These are phyloP conservation scores for Crocodylus rhombifer DNA, from an alignment of 2,797 vertebrate species.

Conservation along the genomic window DNA sequence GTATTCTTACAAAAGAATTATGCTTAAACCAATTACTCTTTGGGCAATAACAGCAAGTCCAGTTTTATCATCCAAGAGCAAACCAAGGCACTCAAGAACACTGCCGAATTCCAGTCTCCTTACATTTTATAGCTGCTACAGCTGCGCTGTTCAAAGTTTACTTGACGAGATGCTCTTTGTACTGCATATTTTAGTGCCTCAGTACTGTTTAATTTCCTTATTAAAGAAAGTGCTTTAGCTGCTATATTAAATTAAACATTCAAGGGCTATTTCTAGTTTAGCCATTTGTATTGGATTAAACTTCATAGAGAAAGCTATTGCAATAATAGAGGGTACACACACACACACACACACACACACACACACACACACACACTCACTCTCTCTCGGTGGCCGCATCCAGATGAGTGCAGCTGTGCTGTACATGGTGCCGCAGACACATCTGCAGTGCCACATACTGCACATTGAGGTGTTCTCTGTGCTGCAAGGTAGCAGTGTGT, in stretches of 20 bases:
- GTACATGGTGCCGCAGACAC: too few species aligned
- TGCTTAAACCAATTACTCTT: background rate
- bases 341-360: background rate
- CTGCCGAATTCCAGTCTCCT: too few species aligned
- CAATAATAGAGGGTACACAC: background rate
- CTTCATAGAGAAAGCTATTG: background rate
- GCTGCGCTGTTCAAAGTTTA: background rate
- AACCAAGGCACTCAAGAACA: too few species aligned
- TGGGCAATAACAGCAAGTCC: background rate
- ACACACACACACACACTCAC: too few species aligned
- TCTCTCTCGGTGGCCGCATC: too few species aligned
- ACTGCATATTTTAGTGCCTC: background rate
- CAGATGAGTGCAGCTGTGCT: too few species aligned
- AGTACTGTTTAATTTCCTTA: fast-evolving
- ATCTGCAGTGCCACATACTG: too few species aligned
- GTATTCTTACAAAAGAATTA: too few species aligned
- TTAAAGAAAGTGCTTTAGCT: background rate
- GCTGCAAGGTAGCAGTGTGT: too few species aligned
- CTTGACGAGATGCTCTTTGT: background rate
- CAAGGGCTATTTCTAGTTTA: background rate
- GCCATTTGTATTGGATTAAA: background rate
- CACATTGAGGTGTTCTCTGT: too few species aligned
- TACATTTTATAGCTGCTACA: too few species aligned
- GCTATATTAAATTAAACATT: background rate
- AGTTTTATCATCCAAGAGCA: background rate